These are phyloP conservation scores for Tachina grossa DNA, from an alignment of 2,888 invertebrate genomes.

Conservation along the genomic window DNA sequence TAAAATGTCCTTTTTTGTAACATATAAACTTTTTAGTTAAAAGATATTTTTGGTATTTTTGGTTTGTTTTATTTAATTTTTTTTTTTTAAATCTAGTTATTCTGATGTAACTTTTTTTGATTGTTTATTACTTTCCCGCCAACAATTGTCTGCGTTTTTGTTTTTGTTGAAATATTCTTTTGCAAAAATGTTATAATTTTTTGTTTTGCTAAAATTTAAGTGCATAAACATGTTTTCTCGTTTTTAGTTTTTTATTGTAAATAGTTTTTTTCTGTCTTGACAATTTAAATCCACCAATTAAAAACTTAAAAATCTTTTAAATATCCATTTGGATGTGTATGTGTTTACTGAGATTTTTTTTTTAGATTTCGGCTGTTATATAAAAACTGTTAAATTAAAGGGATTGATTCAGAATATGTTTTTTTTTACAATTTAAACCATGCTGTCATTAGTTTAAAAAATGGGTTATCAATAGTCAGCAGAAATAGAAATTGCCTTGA, in stretches of 20 bases:
- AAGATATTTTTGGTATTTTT: background rate
- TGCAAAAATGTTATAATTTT: background rate
- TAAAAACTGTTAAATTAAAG: conserved; percentile 56
- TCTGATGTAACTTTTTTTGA: background rate
- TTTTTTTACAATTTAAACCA: conserved; percentile 32
- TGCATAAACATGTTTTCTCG: conserved; percentile 49
- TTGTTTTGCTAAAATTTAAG: conserved; percentile 26
- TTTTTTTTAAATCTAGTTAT: too few relatives aligned
- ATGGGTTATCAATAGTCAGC: conserved; percentile 29
- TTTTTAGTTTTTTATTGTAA: conserved; percentile 18
- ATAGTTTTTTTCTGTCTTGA: conserved; percentile 16
- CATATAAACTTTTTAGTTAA: too few relatives aligned
- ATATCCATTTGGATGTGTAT: background rate
- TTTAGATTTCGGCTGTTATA: conserved; percentile 1
- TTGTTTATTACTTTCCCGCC: background rate
- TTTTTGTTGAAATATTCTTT: background rate
- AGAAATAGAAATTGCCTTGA: background rate
- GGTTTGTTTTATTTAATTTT: background rate
- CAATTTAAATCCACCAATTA: conserved; percentile 58
- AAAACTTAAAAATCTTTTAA: conserved; percentile 39
- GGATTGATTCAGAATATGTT: conserved; percentile 10
- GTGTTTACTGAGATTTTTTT: background rate
- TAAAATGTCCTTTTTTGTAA: too few relatives aligned
- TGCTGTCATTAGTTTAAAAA: conserved; percentile 45
- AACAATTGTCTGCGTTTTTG: background rate